Evolutionary conservation across 1,140 invertebrate genomes (phyloP), one percentile per base, ranked within the genome.

Genomic region (Lordiphosa collinella): DNA sequence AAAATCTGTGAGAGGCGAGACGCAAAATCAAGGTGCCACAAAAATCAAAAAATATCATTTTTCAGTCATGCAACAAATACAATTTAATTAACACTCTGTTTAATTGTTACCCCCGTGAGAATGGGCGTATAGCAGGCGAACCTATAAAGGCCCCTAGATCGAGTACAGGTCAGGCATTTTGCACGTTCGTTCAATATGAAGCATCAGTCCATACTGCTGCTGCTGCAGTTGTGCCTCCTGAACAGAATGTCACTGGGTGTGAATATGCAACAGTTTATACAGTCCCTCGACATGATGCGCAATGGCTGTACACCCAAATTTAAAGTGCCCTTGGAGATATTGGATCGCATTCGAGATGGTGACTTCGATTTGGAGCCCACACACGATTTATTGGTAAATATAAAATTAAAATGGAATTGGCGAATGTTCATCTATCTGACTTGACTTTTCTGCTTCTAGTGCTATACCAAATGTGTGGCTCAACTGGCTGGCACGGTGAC

Each of bases 211-310:
- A 51, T 80, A 8, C 31, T 66, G 12, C 34, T 60, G 40, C 2
- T 44, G 22, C 11, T 44, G 22, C 6, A 22, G 32, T 18, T 44
- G 18, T 13, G 31, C 8, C 18, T 62, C n/a, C 10, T 55, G 25
- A 52, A 58, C 4, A 32, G 25, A 6, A 44, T 56, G 12, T 49
- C 49, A 25, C n/a, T 43, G 14, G 54, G 62, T 6, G 76, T 87
- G 9, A 80, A 49, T 6, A 88, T 88, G 86, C 62, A 88, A 49
- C 86, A 88, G 51, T 88, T 88, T 35, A 10, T 74, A 4, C 48
- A 71, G 52, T 86, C 82, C 4, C 53, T 88, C 38, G 86, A 88
- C 38, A 88, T 86, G 86, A 86, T 88, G 64, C 67, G 86, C 4
- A 80, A 66, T 41, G 80, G 79, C 3, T 88, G 86, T 44, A 22